Evolutionary conservation across 2,113 vertebrate species (phyloP).

Genomic region (Sisor rabdophorus): DNA sequence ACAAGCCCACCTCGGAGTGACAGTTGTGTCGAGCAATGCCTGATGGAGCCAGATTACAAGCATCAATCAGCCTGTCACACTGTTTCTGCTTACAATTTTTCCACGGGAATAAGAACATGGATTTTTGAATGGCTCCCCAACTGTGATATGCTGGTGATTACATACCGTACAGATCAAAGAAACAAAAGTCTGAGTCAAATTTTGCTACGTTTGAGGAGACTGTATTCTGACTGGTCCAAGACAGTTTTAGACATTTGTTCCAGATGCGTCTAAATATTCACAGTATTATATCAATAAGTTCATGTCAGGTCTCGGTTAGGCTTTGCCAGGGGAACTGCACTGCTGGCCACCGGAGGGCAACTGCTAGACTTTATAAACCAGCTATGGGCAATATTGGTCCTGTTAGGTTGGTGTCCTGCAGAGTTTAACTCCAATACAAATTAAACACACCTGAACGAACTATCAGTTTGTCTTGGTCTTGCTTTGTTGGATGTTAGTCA

Average conservation of each 20-base stretch:
- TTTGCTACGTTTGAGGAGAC: too few relatives aligned
- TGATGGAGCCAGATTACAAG: conserved; percentile 50
- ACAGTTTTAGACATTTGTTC: neutral
- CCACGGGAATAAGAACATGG: conserved; percentile 14
- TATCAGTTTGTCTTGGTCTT: too few relatives aligned
- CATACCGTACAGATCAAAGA: neutral
- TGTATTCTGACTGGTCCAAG: neutral
- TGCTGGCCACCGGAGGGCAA: too few relatives aligned
- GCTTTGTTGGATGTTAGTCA: too few relatives aligned
- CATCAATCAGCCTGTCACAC: conserved; percentile 51
- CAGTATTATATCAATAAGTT: neutral
- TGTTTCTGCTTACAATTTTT: conserved; percentile 28
- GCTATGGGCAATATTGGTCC: too few relatives aligned
- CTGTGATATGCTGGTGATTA: conserved; percentile 18
- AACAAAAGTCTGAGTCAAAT: too few relatives aligned
- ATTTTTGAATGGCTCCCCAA: neutral
- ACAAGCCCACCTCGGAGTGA: conserved; percentile 37
- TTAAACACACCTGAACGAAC: too few relatives aligned
- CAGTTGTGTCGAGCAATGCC: conserved; percentile 32
- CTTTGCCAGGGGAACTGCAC: too few relatives aligned
- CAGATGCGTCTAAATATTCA: neutral
- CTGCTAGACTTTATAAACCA: too few relatives aligned
- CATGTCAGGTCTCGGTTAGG: too few relatives aligned
- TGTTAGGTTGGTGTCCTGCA: too few relatives aligned
- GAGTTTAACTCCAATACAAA: too few relatives aligned